Evolutionary conservation across 2,888 invertebrate genomes (phyloP).

Genomic region (Chironomus tentans): DNA sequence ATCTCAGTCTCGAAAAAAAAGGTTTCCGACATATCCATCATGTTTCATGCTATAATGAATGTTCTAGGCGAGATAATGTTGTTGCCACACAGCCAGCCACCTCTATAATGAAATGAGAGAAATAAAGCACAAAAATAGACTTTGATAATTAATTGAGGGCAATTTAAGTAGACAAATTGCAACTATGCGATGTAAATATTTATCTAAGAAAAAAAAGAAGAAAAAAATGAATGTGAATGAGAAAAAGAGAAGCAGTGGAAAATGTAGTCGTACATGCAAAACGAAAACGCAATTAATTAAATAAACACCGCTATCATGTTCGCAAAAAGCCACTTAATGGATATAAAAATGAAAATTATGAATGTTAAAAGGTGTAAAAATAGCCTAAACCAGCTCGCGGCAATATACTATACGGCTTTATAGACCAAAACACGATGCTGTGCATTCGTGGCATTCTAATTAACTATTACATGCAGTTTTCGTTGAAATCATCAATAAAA

Average conservation of each 20-base stretch:
- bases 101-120: too few relatives aligned
- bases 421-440: too few relatives aligned
- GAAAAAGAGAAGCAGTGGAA: not conserved
- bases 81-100: too few relatives aligned
- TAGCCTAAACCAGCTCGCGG: conserved; percentile 4
- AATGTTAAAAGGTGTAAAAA: conserved; percentile 27
- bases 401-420: not conserved
- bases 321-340: conserved; percentile 19
- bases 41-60: too few relatives aligned
- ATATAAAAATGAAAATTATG: conserved; percentile 4
- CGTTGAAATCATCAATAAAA: conserved; percentile 23
- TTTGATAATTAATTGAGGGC: conserved; percentile 16
- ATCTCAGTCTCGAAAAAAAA: too few relatives aligned
- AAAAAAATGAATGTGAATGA: not conserved
- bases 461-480: conserved; percentile 21
- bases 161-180: conserved; percentile 24
- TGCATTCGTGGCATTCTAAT: conserved; percentile 5
- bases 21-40: too few relatives aligned
- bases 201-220: not conserved
- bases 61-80: too few relatives aligned
- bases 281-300: conserved; percentile 23
- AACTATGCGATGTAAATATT: conserved; percentile 9
- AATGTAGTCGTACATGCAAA: not conserved
- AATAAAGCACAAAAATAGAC: not conserved
- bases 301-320: conserved; percentile 21